Evolutionary conservation across 2,113 vertebrate genomes (phyloP).

Genomic region (Haemorhous mexicanus): DNA sequence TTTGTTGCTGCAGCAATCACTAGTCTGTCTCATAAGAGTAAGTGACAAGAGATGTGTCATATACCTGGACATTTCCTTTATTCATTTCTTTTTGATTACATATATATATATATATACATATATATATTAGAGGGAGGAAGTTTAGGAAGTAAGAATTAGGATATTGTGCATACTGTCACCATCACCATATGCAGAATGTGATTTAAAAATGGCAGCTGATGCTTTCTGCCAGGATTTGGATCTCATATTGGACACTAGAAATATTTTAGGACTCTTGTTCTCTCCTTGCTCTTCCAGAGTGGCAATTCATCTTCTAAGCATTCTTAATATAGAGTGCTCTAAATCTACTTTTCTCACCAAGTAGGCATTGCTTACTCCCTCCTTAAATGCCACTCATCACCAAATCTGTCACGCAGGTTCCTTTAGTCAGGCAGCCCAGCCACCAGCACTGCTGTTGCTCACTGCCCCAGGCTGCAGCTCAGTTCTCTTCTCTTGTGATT

Average conservation of each 20-base stretch:
- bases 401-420: neutral
- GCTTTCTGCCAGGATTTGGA: neutral
- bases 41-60: neutral
- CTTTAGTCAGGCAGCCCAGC: neutral
- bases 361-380: neutral
- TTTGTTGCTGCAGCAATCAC: neutral
- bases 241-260: neutral
- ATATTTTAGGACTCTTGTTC: neutral
- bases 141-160: neutral
- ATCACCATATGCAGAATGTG: neutral
- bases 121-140: neutral
- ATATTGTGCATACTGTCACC: neutral
- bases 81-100: neutral
- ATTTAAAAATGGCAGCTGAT: neutral
- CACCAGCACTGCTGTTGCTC: neutral
- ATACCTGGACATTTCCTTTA: neutral
- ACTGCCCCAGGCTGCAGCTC: neutral
- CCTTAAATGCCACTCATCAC: neutral
- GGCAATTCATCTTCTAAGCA: neutral
- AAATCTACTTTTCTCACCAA: neutral
- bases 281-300: neutral
- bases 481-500: neutral
- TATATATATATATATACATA: neutral
- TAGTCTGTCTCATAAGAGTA: neutral
- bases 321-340: neutral